Percentiles rank a stretch among this genome's conserved stretches.
Evolutionary conservation across 2,113 vertebrate genomes (phyloP).

Genomic region (Myrmecobius fasciatus): DNA sequence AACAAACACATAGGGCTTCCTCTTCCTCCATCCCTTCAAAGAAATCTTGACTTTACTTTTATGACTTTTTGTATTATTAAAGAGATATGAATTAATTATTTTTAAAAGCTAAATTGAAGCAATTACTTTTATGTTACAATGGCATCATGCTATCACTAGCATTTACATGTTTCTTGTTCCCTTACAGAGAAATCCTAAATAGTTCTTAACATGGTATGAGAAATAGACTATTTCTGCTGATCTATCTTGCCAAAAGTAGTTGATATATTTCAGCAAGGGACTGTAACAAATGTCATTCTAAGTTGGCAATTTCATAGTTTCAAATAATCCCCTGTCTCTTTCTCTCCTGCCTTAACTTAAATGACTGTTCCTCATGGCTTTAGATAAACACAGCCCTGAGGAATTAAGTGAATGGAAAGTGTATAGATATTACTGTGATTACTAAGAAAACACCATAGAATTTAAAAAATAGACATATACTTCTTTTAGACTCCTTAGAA

Average conservation of each 20-base stretch:
- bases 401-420: neutral
- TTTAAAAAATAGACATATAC: neutral
- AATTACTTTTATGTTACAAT: neutral
- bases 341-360: neutral
- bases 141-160: neutral
- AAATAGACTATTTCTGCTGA: neutral
- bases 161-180: neutral
- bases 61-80: neutral
- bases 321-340: neutral
- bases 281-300: neutral
- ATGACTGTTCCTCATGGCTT: neutral
- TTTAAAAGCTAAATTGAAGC: neutral
- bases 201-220: neutral
- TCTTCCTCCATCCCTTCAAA: neutral
- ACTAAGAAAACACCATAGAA: neutral
- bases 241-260: neutral
- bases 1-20: neutral
- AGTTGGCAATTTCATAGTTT: neutral
- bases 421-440: neutral
- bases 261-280: neutral
- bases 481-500: neutral
- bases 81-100: neutral
- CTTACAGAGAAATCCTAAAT: neutral
- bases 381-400: neutral
- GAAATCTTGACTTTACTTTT: neutral